These are phyloP conservation scores for Brachycybe producta DNA, from an alignment of 2,888 invertebrate genomes.

Conservation along the genomic window DNA sequence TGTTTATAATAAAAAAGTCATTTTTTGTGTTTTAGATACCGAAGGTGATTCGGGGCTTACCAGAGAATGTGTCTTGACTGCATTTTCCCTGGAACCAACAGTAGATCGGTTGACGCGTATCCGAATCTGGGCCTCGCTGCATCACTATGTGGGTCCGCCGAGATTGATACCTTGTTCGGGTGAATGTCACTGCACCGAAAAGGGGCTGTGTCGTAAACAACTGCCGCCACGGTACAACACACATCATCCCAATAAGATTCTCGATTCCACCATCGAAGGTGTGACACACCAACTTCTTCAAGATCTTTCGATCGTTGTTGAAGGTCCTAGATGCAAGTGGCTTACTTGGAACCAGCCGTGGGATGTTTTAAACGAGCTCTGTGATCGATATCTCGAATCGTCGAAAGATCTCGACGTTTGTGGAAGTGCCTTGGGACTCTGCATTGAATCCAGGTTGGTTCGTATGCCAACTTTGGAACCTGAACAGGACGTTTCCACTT, in stretches of 20 bases:
- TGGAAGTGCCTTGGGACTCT: background rate
- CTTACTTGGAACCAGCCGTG: constrained; percentile 12
- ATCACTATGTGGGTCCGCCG: too few relatives aligned
- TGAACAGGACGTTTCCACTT: background rate
- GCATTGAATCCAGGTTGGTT: constrained; percentile 7
- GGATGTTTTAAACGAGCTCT: constrained; percentile 2
- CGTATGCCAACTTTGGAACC: background rate
- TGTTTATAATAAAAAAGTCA: background rate
- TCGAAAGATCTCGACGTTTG: background rate
- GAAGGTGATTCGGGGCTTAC: constrained; percentile 47
- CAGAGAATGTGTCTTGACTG: constrained; percentile 57
- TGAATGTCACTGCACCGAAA: constrained; percentile 13
- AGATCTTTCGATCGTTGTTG: constrained; percentile 9
- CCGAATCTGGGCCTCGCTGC: background rate
- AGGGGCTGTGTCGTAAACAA: constrained; percentile 9
- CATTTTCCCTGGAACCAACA: constrained; percentile 50
- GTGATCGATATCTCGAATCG: background rate
- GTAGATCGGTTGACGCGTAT: constrained; percentile 8
- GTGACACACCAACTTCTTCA: constrained; percentile 5
- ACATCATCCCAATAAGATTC: constrained; percentile 9
- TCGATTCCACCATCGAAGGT: constrained; percentile 10
- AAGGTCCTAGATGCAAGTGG: constrained; percentile 12
- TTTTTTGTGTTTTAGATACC: constrained; percentile 33
- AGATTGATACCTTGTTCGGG: constrained; percentile 8
- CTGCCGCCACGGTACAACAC: constrained; percentile 12